These are phyloP conservation scores for Meriones psammophilus DNA, from an alignment of 2,797 vertebrate genomes.

Conservation along the genomic window DNA sequence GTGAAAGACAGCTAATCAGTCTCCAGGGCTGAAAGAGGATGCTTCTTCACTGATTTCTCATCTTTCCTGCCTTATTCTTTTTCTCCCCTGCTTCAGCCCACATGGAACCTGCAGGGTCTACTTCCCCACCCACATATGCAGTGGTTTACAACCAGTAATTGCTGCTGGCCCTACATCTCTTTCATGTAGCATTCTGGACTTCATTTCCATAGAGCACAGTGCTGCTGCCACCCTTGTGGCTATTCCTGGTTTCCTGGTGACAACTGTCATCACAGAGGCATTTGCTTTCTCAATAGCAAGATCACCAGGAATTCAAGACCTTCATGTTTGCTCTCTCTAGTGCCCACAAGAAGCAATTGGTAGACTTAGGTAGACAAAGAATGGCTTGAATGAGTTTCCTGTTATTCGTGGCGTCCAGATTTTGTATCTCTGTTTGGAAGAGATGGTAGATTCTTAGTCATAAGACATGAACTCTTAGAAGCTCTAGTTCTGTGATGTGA, in stretches of 20 bases:
- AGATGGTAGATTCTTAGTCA: not conserved
- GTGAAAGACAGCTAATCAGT: not conserved
- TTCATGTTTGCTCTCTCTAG: not conserved
- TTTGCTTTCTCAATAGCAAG: not conserved
- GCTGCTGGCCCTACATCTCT: not conserved
- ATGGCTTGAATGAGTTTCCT: not conserved
- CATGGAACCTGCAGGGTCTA: not conserved
- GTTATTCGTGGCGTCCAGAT: not conserved
- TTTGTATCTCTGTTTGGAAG: not conserved
- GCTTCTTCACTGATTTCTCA: not conserved
- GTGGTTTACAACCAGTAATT: not conserved
- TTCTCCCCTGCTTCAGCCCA: not conserved
- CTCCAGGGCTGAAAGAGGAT: not conserved
- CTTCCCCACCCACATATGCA: not conserved
- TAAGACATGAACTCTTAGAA: not conserved
- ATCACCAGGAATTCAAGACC: not conserved
- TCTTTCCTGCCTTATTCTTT: not conserved
- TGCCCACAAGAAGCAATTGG: not conserved
- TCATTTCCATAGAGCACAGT: fast-evolving
- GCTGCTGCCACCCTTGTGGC: fast-evolving
- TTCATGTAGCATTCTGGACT: not conserved
- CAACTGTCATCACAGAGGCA: not conserved
- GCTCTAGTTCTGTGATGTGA: not conserved
- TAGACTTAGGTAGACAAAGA: not conserved
- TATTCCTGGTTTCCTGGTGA: not conserved